Percentiles rank a stretch among this genome's conserved stretches.
These are phyloP conservation scores for Lepidocyrtoides sp. DNA, from an alignment of 2,888 invertebrate genomes.

Conservation along the genomic window DNA sequence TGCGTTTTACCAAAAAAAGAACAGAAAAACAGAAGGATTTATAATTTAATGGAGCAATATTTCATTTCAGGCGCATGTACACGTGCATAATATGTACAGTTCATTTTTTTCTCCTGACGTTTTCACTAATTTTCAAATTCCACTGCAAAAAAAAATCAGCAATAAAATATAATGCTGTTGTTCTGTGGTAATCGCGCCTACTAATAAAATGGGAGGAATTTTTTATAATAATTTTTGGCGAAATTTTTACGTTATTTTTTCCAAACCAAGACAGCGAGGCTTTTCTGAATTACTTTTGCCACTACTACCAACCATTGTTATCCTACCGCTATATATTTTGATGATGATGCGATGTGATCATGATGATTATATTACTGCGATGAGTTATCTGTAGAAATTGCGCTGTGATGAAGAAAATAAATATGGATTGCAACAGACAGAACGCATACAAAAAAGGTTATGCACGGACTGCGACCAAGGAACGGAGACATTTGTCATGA, in stretches of 20 bases:
- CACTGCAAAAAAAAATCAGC: constrained; percentile 4
- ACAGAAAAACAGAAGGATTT: neutral
- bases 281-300: too few species aligned
- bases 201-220: neutral
- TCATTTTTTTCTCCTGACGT: neutral
- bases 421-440: constrained; percentile 51
- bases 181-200: neutral
- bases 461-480: neutral
- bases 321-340: too few species aligned
- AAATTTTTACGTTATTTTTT: neutral
- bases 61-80: neutral
- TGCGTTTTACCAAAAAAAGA: neutral
- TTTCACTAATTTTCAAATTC: constrained; percentile 8
- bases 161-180: neutral
- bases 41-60: neutral
- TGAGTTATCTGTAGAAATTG: constrained; percentile 14
- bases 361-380: neutral
- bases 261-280: too few species aligned
- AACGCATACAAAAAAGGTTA: constrained; percentile 43
- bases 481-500: constrained; percentile 39
- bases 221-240: neutral
- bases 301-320: too few species aligned
- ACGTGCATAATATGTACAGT: neutral
- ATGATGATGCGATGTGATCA: neutral
- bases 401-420: neutral